Percentiles rank a stretch among this genome's conserved stretches.
These are phyloP conservation scores for Autographa gamma DNA, from an alignment of 2,888 invertebrate genomes.

Conservation along the genomic window DNA sequence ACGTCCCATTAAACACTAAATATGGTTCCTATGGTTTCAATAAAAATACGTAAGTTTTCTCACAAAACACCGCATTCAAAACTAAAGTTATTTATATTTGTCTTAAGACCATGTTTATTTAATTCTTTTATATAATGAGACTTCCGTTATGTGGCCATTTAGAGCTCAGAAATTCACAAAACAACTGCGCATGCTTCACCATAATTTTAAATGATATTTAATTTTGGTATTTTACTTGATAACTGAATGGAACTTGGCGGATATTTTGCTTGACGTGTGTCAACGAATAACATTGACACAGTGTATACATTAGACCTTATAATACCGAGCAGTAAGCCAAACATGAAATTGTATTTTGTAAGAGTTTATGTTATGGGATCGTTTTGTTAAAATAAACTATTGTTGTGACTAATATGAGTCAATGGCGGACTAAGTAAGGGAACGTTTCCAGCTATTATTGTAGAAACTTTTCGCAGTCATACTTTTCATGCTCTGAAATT, in stretches of 20 bases:
- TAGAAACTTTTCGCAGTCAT: not conserved
- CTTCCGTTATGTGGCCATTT: not conserved
- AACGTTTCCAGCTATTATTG: slow-evolving; percentile 4
- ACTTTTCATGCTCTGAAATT: too few relatives aligned
- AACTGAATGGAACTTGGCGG: too few relatives aligned
- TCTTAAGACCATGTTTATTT: not conserved
- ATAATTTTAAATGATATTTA: not conserved
- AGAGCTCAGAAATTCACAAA: not conserved
- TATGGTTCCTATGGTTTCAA: not conserved
- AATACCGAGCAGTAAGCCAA: slow-evolving; percentile 16
- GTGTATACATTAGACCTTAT: slow-evolving; percentile 9
- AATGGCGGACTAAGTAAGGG: not conserved
- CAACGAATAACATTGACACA: slow-evolving; percentile 9
- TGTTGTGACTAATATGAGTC: slow-evolving; percentile 24
- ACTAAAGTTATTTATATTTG: not conserved
- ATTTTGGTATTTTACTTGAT: not conserved
- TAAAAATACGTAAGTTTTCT: slow-evolving; percentile 15
- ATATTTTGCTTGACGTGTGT: not conserved
- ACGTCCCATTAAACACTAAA: slow-evolving; percentile 12
- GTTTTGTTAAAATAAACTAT: slow-evolving; percentile 34
- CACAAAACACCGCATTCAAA: slow-evolving; percentile 12
- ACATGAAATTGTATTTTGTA: slow-evolving; percentile 15
- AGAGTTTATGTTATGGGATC: slow-evolving; percentile 29
- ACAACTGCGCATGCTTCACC: not conserved
- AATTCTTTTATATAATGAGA: slow-evolving; percentile 6